Evolutionary conservation across 2,113 vertebrate genomes (phyloP).

Genomic region (Xiphias gladius): DNA sequence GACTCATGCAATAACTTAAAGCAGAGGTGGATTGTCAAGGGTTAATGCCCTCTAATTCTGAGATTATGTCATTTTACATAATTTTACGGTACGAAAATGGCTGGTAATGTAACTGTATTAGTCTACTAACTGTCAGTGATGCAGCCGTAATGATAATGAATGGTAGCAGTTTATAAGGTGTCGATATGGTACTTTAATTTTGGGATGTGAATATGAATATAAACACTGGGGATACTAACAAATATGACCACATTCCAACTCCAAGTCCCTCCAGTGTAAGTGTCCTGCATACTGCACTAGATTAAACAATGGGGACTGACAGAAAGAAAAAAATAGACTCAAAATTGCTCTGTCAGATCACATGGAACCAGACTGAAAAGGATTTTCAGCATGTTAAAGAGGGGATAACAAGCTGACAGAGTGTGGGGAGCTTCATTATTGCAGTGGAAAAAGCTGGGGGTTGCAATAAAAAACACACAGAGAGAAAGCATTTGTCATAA

Average conservation of each 20-base stretch:
- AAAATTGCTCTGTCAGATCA: background rate
- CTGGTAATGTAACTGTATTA: background rate
- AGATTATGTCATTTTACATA: slow-evolving; percentile 48
- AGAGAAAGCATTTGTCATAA: slow-evolving; percentile 33
- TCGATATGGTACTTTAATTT: background rate
- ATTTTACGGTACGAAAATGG: background rate
- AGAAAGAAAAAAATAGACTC: background rate
- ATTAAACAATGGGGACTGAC: background rate
- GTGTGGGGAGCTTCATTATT: slow-evolving; percentile 31
- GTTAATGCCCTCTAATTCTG: slow-evolving; percentile 12
- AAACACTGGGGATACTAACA: background rate
- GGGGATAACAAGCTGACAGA: slow-evolving; percentile 35
- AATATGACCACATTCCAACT: background rate
- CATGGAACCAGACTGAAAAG: background rate
- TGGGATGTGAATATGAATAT: background rate
- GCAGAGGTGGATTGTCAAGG: slow-evolving; percentile 10
- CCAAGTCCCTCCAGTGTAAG: no score
- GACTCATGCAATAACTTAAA: slow-evolving; percentile 13
- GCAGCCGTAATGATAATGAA: slow-evolving; percentile 17
- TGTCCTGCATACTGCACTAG: no score
- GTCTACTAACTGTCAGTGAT: background rate
- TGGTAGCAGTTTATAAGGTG: background rate
- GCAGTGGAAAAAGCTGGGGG: slow-evolving; percentile 25
- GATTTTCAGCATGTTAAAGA: slow-evolving; percentile 12
- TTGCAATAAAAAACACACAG: slow-evolving; percentile 15